phyloP scores from a whole-genome alignment of 1,140 invertebrate genomes.

The Drosophila arawakana region DNA sequence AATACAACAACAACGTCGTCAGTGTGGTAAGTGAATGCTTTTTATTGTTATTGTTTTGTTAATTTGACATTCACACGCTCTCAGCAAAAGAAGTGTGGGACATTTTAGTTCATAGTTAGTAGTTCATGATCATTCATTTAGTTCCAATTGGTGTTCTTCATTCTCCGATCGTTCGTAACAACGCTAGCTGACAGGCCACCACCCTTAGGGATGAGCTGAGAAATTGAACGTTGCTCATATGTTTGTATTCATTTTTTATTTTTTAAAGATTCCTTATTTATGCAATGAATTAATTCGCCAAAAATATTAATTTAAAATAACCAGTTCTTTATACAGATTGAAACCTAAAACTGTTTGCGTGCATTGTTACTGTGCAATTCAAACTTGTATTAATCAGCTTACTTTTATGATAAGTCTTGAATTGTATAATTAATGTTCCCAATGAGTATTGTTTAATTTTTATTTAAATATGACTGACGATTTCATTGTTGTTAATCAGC shows the following conservation, averaged over 20 bases:
- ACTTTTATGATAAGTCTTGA: background rate
- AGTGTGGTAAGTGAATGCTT: slow-evolving; percentile 44
- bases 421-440: background rate
- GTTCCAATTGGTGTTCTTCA: slow-evolving; percentile 1
- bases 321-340: background rate
- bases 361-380: background rate
- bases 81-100: background rate
- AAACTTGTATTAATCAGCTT: background rate
- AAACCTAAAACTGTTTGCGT: background rate
- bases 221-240: background rate
- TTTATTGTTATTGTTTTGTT: slow-evolving; percentile 42
- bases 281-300: background rate
- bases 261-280: background rate
- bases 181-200: background rate
- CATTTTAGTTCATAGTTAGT: background rate
- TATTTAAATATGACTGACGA: background rate
- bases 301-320: background rate
- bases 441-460: background rate
- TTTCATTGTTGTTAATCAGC: background rate
- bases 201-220: background rate
- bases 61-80: slow-evolving; percentile 32
- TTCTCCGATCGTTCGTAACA: slow-evolving; percentile 10
- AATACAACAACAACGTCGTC: slow-evolving; percentile 20
- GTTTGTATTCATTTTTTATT: background rate
- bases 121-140: slow-evolving; percentile 20